Evolutionary conservation across 2,113 vertebrate species (phyloP).

Genomic region (Proterorhinus semilunaris): DNA sequence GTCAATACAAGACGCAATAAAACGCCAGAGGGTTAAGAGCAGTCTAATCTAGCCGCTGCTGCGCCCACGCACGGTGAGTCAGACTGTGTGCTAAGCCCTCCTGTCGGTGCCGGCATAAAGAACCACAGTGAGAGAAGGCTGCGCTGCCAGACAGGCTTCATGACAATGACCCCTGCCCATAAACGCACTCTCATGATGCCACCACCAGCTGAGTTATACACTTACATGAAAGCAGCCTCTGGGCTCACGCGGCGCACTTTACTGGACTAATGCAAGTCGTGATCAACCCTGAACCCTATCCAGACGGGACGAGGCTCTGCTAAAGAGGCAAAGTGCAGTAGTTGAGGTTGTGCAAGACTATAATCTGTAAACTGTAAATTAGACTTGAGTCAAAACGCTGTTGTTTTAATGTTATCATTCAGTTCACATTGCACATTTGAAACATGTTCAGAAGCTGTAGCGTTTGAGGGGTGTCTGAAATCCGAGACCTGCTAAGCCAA

Average conservation of each 20-base stretch:
- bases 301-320: background rate
- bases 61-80: constrained; percentile 67
- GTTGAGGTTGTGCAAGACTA: background rate
- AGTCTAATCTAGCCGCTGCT: constrained; percentile 53
- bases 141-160: constrained; percentile 40
- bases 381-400: no score
- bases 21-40: constrained; percentile 48
- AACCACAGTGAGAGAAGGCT: constrained; percentile 35
- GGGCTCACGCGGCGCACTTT: constrained; percentile 13
- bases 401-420: no score
- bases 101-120: constrained; percentile 31
- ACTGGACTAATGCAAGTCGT: constrained; percentile 17
- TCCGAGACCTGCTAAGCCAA: no score
- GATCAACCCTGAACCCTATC: constrained; percentile 5
- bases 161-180: constrained; percentile 41
- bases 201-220: constrained; percentile 32
- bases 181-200: constrained; percentile 41
- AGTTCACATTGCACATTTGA: no score
- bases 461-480: no score
- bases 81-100: constrained; percentile 50
- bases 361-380: background rate
- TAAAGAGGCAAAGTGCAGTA: background rate
- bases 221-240: constrained; percentile 24
- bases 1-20: constrained; percentile 35
- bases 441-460: no score